A percentile compares a stretch with the other conserved stretches of the same genome.
Conservation (phyloP, 1,140 invertebrate genomes). For the Zaprionus vittiger region DNA sequence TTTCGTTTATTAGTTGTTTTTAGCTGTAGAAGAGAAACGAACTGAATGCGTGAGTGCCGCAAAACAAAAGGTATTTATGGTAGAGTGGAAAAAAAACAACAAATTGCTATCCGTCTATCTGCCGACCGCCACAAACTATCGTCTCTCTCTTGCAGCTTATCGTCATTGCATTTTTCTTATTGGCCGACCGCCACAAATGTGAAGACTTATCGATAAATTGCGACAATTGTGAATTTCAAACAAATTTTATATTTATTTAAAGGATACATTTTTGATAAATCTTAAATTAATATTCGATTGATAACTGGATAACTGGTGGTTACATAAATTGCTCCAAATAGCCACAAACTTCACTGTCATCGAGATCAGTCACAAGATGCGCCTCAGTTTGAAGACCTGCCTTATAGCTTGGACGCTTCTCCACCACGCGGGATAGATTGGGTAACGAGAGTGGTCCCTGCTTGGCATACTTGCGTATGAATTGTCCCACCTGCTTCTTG, state of each 20-base stretch:
- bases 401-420: slow-evolving; percentile 86
- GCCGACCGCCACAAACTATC: slow-evolving; percentile 39
- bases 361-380: slow-evolving; percentile 85
- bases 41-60: slow-evolving; percentile 56
- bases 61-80: slow-evolving; percentile 61
- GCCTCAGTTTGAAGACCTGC: slow-evolving; percentile 86
- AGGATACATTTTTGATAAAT: slow-evolving; percentile 6
- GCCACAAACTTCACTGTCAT: slow-evolving; percentile 86
- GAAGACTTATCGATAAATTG: slow-evolving; percentile 3
- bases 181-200: background rate
- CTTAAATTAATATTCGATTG: slow-evolving; percentile 39
- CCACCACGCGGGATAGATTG: slow-evolving; percentile 87
- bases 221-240: slow-evolving; percentile 14
- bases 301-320: slow-evolving; percentile 16
- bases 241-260: slow-evolving; percentile 25
- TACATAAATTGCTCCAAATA: slow-evolving; percentile 65
- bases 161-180: background rate
- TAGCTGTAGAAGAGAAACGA: slow-evolving; percentile 49
- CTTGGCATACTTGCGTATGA: slow-evolving; percentile 89
- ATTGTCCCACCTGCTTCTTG: slow-evolving; percentile 85
- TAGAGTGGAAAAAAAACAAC: slow-evolving; percentile 55
- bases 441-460: slow-evolving; percentile 86
- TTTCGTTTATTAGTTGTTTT: slow-evolving; percentile 40
- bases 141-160: background rate
- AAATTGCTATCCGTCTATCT: slow-evolving; percentile 35